Percentiles rank a stretch among this genome's conserved stretches.
Evolutionary conservation across 35 echinoderm and acorn worm genomes (phyloP).

Genomic region (Holothuria glaberrima): DNA sequence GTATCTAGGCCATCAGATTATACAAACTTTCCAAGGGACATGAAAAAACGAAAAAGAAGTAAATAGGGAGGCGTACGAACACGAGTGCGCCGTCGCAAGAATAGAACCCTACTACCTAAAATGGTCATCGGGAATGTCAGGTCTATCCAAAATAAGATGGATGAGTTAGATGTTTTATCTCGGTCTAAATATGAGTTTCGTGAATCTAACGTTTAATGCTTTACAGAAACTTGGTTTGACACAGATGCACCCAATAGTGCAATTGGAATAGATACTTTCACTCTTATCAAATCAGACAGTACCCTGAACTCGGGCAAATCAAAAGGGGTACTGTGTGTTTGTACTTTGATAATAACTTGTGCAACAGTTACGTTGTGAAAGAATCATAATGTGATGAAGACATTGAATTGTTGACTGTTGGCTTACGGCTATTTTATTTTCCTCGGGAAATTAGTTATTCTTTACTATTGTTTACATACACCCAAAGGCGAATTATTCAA

Average conservation of each 20-base stretch:
- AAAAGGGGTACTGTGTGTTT: neutral
- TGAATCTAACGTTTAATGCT: slow-evolving; percentile 9
- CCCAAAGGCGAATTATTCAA: too few species aligned
- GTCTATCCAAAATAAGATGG: neutral
- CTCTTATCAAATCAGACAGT: slow-evolving; percentile 14
- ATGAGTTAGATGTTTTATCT: neutral
- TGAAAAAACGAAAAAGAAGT: neutral
- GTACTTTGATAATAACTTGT: slow-evolving; percentile 30
- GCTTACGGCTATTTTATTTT: too few species aligned
- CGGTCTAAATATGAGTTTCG: slow-evolving; percentile 16
- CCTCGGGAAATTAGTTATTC: too few species aligned
- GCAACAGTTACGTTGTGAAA: slow-evolving; percentile 1
- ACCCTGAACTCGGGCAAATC: slow-evolving; percentile 8
- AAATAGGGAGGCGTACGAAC: neutral
- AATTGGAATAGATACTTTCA: slow-evolving; percentile 10
- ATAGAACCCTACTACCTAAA: neutral
- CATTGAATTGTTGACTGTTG: slow-evolving; percentile 60
- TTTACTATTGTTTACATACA: too few species aligned
- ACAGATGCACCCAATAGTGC: slow-evolving; percentile 12
- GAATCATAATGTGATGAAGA: too few species aligned
- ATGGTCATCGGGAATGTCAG: neutral
- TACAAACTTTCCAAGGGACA: neutral
- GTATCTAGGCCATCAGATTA: neutral
- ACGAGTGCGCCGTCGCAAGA: neutral
- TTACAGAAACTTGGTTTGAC: slow-evolving; percentile 53